These are phyloP conservation scores for Cephus nigrinus DNA, from an alignment of 2,888 invertebrate species.

Conservation along the genomic window DNA sequence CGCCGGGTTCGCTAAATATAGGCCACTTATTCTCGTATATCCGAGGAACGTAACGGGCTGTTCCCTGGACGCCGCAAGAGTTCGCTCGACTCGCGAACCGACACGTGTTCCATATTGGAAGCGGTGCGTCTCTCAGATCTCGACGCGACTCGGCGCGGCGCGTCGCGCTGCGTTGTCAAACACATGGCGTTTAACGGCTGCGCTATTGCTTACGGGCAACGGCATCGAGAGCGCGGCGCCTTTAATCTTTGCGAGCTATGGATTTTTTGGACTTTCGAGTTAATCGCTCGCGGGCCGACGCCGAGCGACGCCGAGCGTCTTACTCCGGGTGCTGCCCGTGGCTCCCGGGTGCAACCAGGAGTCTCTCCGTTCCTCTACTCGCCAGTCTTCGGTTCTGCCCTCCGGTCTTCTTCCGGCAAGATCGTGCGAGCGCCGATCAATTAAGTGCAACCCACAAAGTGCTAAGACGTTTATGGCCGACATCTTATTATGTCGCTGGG, in stretches of 20 bases:
- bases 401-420: not conserved
- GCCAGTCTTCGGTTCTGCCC: not conserved
- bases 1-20: not conserved
- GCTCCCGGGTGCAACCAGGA: too few relatives aligned
- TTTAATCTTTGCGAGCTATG: constrained; percentile 51
- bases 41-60: not conserved
- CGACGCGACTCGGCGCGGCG: constrained; percentile 37
- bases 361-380: not conserved
- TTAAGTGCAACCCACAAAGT: constrained; percentile 62
- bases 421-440: constrained; percentile 37
- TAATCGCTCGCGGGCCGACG: constrained; percentile 29
- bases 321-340: not conserved
- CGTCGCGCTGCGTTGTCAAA: constrained; percentile 59
- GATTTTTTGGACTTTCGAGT: constrained; percentile 47
- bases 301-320: not conserved
- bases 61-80: constrained; percentile 2
- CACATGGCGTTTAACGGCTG: constrained; percentile 61
- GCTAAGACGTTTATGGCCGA: constrained; percentile 63
- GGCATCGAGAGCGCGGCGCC: constrained; percentile 39
- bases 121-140: constrained; percentile 54
- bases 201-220: constrained; percentile 52
- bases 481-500: constrained; percentile 54
- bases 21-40: not conserved
- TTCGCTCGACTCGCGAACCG: constrained; percentile 42
- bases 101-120: constrained; percentile 55